phyloP scores from a whole-genome alignment of 1,140 invertebrate genomes.

The Rhynchophorus ferrugineus region DNA sequence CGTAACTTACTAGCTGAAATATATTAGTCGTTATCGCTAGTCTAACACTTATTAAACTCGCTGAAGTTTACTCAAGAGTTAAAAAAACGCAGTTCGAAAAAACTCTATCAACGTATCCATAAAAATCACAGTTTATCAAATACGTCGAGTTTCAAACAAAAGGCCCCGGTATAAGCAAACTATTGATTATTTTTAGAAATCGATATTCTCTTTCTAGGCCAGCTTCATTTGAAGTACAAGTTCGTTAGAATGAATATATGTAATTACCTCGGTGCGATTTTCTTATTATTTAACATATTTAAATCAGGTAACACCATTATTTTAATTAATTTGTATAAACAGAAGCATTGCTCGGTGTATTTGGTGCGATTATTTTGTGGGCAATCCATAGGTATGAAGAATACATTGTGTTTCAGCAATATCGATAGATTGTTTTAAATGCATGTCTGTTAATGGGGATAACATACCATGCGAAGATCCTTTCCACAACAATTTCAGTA shows the following conservation, averaged over 20 bases:
- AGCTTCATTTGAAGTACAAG: background rate
- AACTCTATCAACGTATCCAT: no score
- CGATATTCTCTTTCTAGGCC: background rate
- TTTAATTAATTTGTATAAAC: no score
- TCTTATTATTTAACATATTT: background rate
- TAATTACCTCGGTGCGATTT: background rate
- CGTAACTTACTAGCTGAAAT: no score
- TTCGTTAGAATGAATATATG: background rate
- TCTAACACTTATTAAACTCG: no score
- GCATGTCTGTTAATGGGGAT: constrained; percentile 81
- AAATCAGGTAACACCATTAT: background rate
- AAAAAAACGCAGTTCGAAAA: no score
- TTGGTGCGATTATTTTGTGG: no score
- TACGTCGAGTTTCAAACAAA: no score
- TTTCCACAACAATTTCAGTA: constrained; percentile 89
- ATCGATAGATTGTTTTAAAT: constrained; percentile 91
- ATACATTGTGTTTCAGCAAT: constrained; percentile 17
- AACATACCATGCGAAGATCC: constrained; percentile 90
- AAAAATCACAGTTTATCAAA: no score
- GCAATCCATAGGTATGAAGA: no score
- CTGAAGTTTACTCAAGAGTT: no score
- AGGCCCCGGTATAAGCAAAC: background rate
- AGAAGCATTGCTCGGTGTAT: no score
- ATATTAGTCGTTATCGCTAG: no score
- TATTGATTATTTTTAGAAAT: background rate